These are phyloP conservation scores for Microcebus griseorufus DNA, from an alignment of 2,113 vertebrate species.

Conservation along the genomic window DNA sequence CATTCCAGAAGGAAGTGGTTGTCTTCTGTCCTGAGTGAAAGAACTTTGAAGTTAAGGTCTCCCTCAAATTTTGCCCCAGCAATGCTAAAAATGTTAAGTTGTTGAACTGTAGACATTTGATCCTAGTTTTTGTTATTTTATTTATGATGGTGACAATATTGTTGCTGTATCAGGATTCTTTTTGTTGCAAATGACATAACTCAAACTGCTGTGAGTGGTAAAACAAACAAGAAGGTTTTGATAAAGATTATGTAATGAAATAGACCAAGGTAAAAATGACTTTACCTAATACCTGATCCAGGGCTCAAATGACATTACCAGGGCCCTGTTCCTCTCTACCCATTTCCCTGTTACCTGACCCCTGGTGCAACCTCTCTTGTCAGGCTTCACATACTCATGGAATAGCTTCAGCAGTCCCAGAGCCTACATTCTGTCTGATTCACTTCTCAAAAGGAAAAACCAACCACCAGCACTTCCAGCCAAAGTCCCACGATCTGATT, in stretches of 20 bases:
- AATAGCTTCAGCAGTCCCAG: background rate
- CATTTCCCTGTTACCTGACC: background rate
- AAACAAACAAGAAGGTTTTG: conserved; percentile 18
- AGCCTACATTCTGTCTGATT: background rate
- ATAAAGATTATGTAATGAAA: background rate
- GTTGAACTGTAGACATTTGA: background rate
- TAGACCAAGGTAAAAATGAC: background rate
- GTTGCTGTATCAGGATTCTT: background rate
- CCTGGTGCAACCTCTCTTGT: background rate
- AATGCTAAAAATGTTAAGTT: background rate
- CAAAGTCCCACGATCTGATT: background rate
- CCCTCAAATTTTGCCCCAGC: conserved; percentile 4
- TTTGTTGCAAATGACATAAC: background rate
- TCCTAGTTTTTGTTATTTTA: conserved; percentile 23
- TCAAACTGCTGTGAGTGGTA: background rate
- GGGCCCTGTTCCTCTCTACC: background rate
- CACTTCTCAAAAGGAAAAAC: background rate
- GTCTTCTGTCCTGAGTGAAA: background rate
- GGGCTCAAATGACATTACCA: background rate
- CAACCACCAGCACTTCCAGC: background rate
- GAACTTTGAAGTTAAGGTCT: background rate
- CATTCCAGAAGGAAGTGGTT: background rate
- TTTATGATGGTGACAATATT: background rate
- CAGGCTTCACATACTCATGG: background rate
- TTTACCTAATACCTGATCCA: background rate